Evolutionary conservation across 2,113 vertebrate genomes (phyloP), one percentile per base, ranked within the genome.

Genomic region (Psilopsiagon aymara): DNA sequence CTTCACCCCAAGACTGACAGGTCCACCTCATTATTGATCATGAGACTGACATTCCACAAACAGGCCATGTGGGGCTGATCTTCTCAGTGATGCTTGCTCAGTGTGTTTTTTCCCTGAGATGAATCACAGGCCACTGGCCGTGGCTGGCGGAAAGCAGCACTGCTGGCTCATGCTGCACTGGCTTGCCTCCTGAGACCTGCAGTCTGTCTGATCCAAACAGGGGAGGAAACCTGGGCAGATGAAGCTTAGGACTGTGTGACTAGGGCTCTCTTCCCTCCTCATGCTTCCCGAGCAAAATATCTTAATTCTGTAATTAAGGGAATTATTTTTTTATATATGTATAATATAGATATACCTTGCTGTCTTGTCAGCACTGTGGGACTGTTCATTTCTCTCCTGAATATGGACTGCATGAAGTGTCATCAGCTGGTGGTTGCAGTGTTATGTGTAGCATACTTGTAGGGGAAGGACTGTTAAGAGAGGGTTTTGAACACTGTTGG

Each of bases 381-480:
- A 44, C 55, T 39, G n/a, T 31, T 31, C 3, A 39, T 31, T 71
- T 28, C 24, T 37, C 8, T 59, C 17, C 37, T 39, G 2, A 3
- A 3, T 2, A 6, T 1, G 24, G n/a, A 21, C 35, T 43, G 37
- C 0, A 2, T 14, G 39, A 55, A 41, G 53, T 25, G 37, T 18
- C 37, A 1, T 29, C 10, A 41, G 59, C 31, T 41, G 16, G 35
- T n/a, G 71, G n/a, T 35, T 63, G 51, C 24, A 9, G 33, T 11
- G n/a, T 60, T 6, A 15, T 24, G 33, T 13, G 4, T 55, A 43
- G 7, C 19, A 0, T 9, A 21, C 41, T 55, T 23, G n/a, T 7
- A 43, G 68, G 46, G 25, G 25, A 47, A 24, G 35, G 43, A 28
- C 43, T 57, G 11, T 41, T 17, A 18, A 19, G 28, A 46, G 33